Percentiles rank a stretch among this genome's conserved stretches.
These are phyloP conservation scores for Megalops atlanticus DNA, from an alignment of 2,113 vertebrate species.

Conservation along the genomic window DNA sequence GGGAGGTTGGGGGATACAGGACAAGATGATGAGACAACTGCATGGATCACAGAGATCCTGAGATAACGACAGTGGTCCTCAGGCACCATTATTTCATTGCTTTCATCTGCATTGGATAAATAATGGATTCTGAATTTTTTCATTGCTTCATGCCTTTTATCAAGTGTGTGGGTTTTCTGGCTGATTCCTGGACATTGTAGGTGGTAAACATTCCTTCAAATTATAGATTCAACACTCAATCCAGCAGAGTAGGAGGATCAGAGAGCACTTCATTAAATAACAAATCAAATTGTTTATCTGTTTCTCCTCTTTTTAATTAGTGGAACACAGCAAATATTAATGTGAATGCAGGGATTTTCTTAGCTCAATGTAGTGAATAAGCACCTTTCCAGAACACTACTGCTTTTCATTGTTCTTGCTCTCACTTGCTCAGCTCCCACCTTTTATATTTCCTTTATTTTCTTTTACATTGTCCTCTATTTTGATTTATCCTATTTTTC, in stretches of 20 bases:
- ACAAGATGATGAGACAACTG: neutral
- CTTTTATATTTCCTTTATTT: constrained; percentile 13
- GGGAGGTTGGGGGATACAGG: neutral
- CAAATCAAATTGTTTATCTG: neutral
- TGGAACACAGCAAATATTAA: constrained; percentile 11
- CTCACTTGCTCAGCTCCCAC: neutral
- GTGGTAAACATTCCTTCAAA: neutral
- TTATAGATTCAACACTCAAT: neutral
- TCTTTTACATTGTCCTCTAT: neutral
- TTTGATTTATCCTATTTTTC: neutral
- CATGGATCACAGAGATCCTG: neutral
- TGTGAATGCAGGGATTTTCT: neutral
- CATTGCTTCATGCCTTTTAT: neutral
- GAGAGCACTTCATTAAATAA: neutral
- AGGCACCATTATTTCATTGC: neutral
- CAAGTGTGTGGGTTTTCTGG: neutral
- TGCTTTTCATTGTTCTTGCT: neutral
- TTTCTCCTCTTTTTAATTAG: constrained; percentile 17
- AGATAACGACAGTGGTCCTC: neutral
- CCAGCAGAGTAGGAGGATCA: neutral
- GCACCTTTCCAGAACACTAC: neutral
- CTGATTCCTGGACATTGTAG: neutral
- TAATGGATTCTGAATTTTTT: neutral
- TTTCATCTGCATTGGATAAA: neutral
- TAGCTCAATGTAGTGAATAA: neutral